Evolutionary conservation across 2,888 invertebrate genomes (phyloP), one percentile per base, ranked within the genome.

Genomic region (Gastracanthus pulcherrimus): DNA sequence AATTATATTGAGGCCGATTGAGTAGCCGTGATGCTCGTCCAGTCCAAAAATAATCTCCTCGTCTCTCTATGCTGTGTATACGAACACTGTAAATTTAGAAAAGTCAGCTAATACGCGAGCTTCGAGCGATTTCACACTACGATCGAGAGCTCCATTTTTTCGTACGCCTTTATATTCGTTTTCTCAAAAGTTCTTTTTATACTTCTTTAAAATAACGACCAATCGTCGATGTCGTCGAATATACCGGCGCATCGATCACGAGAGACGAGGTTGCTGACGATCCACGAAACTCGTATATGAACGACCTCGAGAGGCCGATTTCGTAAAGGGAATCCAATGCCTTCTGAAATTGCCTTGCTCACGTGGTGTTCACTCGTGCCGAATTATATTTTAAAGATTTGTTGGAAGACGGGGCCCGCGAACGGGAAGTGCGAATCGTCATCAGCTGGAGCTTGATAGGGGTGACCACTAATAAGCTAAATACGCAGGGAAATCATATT

Each of bases 291-390:
- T 62, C 62, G 19, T 19, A 34, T n/a, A n/a, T n/a, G 36, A n/a
- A 34, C 36, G 19, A 36, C 34, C 62, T 62, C 31, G n/a, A n/a
- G 66, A 66, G 23, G 41, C 29, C 34, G 75, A 89, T 90, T 90
- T 89, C 87, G 87, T 84, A 87, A 84, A 85, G 87, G 86, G 85
- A 87, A 89, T 90, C 87, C 84, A 88, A 89, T 90, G 90, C 89
- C 89, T 90, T 90, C 85, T 86, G 84, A 87, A 89, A 88, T 89
- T 89, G 90, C 90, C 90, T 90, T 90, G 86, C 86, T 88, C 86
- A 88, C 86, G 86, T 88, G 87, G 89, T 88, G 87, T 90, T 89
- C 87, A 88, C 84, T 87, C 86, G 87, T 88, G 87, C 87, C 89
- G 86, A 86, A 87, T 87, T 80, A 83, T 86, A 86, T 86, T 85